Evolutionary conservation across 1,140 invertebrate genomes (phyloP).

Genomic region (Drosophila paulistorum): DNA sequence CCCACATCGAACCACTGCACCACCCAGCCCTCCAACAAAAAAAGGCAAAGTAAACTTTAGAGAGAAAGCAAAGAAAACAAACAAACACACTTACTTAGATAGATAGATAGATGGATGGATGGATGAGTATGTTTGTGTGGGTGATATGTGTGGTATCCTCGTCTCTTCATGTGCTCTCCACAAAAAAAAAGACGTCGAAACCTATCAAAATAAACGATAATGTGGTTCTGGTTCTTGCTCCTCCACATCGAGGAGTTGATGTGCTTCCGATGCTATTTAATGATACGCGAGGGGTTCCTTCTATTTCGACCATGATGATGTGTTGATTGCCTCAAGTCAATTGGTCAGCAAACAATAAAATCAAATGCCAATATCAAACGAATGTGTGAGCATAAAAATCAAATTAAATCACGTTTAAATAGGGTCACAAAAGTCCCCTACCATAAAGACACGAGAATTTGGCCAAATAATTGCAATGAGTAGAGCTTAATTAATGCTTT

Average conservation of each 20-base stretch:
- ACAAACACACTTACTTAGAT: conserved; percentile 28
- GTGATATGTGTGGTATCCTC: conserved; percentile 37
- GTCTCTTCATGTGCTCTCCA: background rate
- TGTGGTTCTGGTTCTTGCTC: conserved; percentile 39
- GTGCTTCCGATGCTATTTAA: conserved; percentile 57
- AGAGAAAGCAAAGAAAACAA: conserved; percentile 15
- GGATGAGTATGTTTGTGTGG: conserved; percentile 28
- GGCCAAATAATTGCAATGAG: conserved; percentile 2
- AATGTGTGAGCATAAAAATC: conserved; percentile 44
- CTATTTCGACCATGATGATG: conserved; percentile 37
- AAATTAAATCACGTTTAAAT: conserved; percentile 73
- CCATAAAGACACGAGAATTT: background rate
- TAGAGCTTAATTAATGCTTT: background rate
- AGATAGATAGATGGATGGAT: conserved; percentile 23
- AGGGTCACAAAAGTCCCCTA: conserved; percentile 22
- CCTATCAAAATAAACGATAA: conserved; percentile 79
- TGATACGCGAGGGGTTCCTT: conserved; percentile 32
- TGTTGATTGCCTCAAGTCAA: conserved; percentile 73
- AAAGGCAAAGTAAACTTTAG: conserved; percentile 17
- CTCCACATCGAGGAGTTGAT: conserved; percentile 65
- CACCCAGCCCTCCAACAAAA: background rate
- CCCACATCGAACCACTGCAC: conserved; percentile 33
- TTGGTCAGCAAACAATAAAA: conserved; percentile 74
- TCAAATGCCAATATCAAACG: conserved; percentile 32
- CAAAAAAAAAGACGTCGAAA: conserved; percentile 35